A percentile compares a stretch with the other conserved stretches of the same genome.
Conservation (phyloP, 2,113 vertebrate genomes). For the Neolamprologus longior region DNA sequence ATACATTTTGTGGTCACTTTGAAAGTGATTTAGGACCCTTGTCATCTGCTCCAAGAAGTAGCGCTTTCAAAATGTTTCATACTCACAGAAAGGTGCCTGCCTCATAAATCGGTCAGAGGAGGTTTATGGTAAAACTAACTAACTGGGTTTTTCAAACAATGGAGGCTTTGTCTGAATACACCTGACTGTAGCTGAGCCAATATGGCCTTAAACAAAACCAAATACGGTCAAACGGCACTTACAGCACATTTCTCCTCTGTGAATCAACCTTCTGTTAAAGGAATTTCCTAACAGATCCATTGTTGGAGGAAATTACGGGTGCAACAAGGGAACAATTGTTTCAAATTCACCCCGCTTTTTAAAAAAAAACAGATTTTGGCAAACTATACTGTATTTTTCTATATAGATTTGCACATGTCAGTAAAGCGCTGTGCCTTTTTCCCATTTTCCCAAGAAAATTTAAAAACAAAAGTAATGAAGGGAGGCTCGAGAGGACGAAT, state of each 20-base stretch:
- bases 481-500: background rate
- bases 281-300: slow-evolving; percentile 3
- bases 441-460: background rate
- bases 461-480: background rate
- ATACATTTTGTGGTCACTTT: slow-evolving; percentile 20
- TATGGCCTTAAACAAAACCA: background rate
- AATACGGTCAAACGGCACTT: background rate
- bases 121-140: slow-evolving; percentile 36
- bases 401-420: background rate
- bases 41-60: background rate
- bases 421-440: background rate
- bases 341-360: background rate
- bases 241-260: background rate
- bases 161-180: slow-evolving; percentile 33
- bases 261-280: background rate
- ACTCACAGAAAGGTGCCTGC: background rate
- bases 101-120: slow-evolving; percentile 32
- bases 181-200: slow-evolving; percentile 31
- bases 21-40: slow-evolving; percentile 21
- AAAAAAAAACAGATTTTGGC: background rate
- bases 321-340: background rate
- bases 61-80: slow-evolving; percentile 24
- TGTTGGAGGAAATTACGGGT: background rate
- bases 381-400: background rate
- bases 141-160: slow-evolving; percentile 25